Conservation (phyloP, 1,140 invertebrate species). For the Drosophila bipectinata region DNA sequence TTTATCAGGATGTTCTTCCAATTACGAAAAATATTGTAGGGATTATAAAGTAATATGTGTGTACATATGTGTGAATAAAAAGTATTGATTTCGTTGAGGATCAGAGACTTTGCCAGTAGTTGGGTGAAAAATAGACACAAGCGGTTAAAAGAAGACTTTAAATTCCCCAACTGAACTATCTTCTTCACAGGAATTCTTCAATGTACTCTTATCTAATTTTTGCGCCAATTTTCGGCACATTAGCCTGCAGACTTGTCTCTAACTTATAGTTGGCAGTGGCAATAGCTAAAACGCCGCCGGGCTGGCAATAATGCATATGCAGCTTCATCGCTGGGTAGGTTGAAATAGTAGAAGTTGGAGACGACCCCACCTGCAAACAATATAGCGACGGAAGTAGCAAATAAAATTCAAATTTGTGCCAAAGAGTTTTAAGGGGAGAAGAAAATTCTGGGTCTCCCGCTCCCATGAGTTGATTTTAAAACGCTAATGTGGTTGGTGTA, state of each 20-base stretch:
- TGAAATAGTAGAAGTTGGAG: background rate
- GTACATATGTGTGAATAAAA: background rate
- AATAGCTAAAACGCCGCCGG: slow-evolving; percentile 50
- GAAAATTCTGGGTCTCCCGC: slow-evolving; percentile 27
- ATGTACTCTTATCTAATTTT: slow-evolving; percentile 15
- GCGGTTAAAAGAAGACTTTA: no score
- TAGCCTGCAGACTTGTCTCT: slow-evolving; percentile 58
- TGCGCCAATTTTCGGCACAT: slow-evolving; percentile 58
- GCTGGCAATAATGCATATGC: slow-evolving; percentile 55
- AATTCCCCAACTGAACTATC: no score
- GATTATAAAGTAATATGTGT: background rate
- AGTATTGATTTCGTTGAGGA: background rate
- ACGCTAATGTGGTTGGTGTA: slow-evolving; percentile 61
- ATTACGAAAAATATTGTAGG: background rate
- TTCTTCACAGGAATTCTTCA: slow-evolving; percentile 6
- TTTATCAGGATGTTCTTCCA: background rate
- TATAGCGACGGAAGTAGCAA: slow-evolving; percentile 76
- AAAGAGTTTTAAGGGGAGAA: slow-evolving; percentile 67
- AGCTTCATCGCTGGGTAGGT: slow-evolving; percentile 43
- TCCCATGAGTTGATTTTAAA: slow-evolving; percentile 63
- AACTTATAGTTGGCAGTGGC: slow-evolving; percentile 60
- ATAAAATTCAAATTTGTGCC: slow-evolving; percentile 81
- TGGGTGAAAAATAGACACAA: no score
- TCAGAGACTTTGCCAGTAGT: no score
- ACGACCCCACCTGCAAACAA: slow-evolving; percentile 54